Evolutionary conservation across 2,888 invertebrate genomes (phyloP).

Genomic region (Brenthis hecate): DNA sequence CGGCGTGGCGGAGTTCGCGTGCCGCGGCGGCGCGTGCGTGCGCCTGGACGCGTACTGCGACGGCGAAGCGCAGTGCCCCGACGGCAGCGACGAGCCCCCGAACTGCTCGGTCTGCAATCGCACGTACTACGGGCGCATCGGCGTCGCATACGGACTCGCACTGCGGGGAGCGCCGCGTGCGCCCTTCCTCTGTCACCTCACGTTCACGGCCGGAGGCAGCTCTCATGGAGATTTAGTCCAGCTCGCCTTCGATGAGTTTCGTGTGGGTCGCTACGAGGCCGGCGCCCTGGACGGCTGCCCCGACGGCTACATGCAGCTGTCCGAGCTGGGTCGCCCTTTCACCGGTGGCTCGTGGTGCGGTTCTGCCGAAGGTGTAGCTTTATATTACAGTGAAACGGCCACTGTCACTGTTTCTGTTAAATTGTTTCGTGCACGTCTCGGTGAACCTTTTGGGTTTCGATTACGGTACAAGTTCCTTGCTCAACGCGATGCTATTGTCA

Average conservation of each 20-base stretch:
- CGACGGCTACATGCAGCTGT: slow-evolving; percentile 93
- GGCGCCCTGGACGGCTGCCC: slow-evolving; percentile 90
- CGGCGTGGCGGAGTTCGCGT: slow-evolving; percentile 67
- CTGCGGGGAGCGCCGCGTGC: slow-evolving; percentile 89
- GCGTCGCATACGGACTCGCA: slow-evolving; percentile 90
- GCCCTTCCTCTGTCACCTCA: slow-evolving; percentile 94
- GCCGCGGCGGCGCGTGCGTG: slow-evolving; percentile 87
- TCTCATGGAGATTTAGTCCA: slow-evolving; percentile 94
- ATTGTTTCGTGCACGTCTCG: slow-evolving; percentile 87
- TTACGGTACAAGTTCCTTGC: slow-evolving; percentile 92
- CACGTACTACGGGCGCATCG: slow-evolving; percentile 94
- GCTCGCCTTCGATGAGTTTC: slow-evolving; percentile 94
- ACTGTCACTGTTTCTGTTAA: slow-evolving; percentile 93
- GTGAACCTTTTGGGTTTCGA: slow-evolving; percentile 90
- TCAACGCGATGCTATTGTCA: slow-evolving; percentile 89
- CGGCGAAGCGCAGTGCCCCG: slow-evolving; percentile 91
- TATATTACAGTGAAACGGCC: slow-evolving; percentile 94
- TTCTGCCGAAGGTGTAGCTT: slow-evolving; percentile 89
- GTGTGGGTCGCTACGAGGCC: slow-evolving; percentile 91
- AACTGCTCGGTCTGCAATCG: slow-evolving; percentile 93
- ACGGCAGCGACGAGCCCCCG: slow-evolving; percentile 92
- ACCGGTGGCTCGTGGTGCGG: slow-evolving; percentile 96
- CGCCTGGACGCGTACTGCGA: slow-evolving; percentile 94
- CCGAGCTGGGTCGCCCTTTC: slow-evolving; percentile 92
- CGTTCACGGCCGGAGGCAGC: slow-evolving; percentile 94